Base-by-base conservation (phyloP, 2,888 invertebrate species). In the Aphidius colemani region DNA sequence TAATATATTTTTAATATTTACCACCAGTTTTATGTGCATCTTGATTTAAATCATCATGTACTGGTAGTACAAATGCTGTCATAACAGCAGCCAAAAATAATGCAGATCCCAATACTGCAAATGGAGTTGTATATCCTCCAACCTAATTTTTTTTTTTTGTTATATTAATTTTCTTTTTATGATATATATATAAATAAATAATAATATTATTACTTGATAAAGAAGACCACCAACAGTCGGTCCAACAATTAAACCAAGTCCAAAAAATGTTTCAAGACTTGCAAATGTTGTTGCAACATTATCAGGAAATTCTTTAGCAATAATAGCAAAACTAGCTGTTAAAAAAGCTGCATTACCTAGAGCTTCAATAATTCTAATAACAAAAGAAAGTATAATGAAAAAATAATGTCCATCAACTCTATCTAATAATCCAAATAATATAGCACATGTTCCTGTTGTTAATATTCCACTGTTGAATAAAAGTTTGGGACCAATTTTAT, bases 181-280 rank as follows among this genome's bases (percentile, higher is more conserved):
- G 10, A 55, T 41, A n/a, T 43, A 30, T 30, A 5, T 30, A 30
- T 30, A 13, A 60, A 56, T 63, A 51, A 50, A 50, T 6, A 2
- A 13, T 44, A 8, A 40, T 49, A 7, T 6, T 53, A 1, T 53
- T 75, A 85, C 85, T 77, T 89, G 86, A 78, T 91, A 96, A 0
- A 96, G 85, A 0, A 91, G 90, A 1, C 95, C 95, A 1, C 96
- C 96, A 8, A 96, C 87, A 0, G 93, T 93, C 0, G 96, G 96
- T 0, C 96, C 96, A 1, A 94, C 92, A 65, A 96, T 95, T 64
- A 96, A 86, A 1, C 88, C 96, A 74, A 88, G 86, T 0, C 96
- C 96, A 78, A 94, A 95, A 81, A 93, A 95, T 1, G 95, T 93
- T 83, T 94, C 94, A 53, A 94, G 80, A 0, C 91, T 91, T 2